Evolutionary conservation across 2,113 vertebrate species (phyloP).

Genomic region (Tychaedon coryphoeus): DNA sequence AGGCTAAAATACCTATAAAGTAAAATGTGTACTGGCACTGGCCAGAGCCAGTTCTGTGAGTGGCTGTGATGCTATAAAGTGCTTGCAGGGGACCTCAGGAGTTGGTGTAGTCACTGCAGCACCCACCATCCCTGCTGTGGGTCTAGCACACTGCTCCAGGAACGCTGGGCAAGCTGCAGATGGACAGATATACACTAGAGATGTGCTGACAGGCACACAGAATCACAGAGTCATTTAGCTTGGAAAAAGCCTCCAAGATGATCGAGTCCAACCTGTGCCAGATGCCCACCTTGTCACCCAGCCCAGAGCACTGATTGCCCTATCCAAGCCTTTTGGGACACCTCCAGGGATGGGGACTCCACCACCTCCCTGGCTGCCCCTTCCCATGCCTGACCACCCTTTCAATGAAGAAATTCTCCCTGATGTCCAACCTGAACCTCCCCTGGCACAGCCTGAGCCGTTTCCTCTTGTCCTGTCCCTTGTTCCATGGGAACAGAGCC

Average conservation of each 20-base stretch:
- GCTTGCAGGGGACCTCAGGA: background rate
- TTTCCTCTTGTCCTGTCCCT: background rate
- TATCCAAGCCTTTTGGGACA: background rate
- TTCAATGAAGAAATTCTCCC: background rate
- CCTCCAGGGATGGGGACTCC: background rate
- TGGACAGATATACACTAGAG: background rate
- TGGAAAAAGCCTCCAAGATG: background rate
- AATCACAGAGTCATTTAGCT: background rate
- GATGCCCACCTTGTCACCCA: background rate
- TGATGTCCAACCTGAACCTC: background rate
- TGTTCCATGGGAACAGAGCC: background rate
- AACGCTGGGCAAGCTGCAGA: background rate
- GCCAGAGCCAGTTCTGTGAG: background rate
- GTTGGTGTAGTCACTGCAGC: background rate
- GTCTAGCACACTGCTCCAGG: background rate
- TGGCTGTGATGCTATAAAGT: background rate
- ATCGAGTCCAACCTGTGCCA: background rate
- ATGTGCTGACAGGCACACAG: background rate
- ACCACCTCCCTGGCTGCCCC: background rate
- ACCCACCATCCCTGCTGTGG: background rate
- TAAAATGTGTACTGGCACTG: background rate
- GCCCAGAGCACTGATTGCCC: background rate
- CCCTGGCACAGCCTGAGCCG: background rate
- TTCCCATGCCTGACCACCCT: background rate
- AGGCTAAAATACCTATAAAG: fast-evolving